These are phyloP conservation scores for Pelochelys cantorii DNA, from an alignment of 2,797 vertebrate genomes.

Conservation along the genomic window DNA sequence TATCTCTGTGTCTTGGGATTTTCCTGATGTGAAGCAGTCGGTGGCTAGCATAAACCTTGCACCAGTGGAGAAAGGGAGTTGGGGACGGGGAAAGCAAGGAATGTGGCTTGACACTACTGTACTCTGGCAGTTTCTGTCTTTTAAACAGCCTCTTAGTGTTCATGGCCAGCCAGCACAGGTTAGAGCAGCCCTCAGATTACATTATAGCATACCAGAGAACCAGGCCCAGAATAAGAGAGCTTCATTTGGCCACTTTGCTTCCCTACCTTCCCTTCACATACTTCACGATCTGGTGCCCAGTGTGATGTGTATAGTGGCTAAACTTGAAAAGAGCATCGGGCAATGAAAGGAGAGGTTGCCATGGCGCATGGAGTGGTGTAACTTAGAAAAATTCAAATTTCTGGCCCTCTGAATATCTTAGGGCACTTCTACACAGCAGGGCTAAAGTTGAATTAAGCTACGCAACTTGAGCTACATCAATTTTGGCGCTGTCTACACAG, in stretches of 20 bases:
- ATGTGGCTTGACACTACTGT: neutral
- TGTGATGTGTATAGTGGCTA: neutral
- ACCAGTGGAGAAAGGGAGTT: neutral
- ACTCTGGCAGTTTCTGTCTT: neutral
- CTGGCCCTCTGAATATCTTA: neutral
- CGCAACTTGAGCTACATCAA: no score
- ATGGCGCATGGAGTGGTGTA: neutral
- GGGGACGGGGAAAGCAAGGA: neutral
- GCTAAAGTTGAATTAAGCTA: no score
- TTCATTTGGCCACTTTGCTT: neutral
- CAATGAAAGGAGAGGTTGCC: neutral
- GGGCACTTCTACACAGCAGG: no score
- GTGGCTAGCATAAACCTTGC: slow-evolving; percentile 5
- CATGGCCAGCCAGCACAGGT: neutral
- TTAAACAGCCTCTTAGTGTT: neutral
- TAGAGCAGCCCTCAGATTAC: neutral
- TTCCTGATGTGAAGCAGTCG: neutral
- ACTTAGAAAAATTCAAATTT: neutral
- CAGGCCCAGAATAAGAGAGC: neutral
- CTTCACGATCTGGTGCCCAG: neutral
- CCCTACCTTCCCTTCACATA: neutral
- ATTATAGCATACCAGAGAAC: neutral
- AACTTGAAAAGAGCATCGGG: neutral
- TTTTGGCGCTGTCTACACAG: no score
- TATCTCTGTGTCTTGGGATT: neutral